Conservation (phyloP, 2,797 vertebrate species). For the Dermochelys coriacea region DNA sequence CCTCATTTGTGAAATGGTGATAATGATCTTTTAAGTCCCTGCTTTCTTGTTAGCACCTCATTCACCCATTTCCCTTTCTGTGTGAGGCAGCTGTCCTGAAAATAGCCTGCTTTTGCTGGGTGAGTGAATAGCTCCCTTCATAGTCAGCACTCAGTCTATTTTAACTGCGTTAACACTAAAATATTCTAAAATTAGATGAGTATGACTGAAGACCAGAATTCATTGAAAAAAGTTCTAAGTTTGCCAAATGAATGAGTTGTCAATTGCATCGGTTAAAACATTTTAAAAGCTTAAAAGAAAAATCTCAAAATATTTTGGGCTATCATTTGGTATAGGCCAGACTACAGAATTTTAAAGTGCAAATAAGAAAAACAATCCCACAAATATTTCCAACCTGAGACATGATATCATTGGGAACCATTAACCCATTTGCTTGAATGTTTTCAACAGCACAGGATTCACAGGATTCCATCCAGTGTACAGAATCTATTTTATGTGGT, state of each 20-base stretch:
- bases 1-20: background rate
- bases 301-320: background rate
- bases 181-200: conserved; percentile 24
- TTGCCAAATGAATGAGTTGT: background rate
- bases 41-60: conserved; percentile 14
- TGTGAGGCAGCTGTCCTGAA: conserved; percentile 42
- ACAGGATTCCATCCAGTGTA: conserved; percentile 1
- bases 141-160: conserved; percentile 25
- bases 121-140: conserved; percentile 48
- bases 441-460: background rate
- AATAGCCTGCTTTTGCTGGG: background rate
- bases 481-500: background rate
- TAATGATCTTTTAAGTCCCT: background rate
- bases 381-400: conserved; percentile 14
- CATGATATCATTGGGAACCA: background rate
- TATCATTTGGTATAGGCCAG: background rate
- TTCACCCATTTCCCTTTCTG: conserved; percentile 27
- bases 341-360: background rate
- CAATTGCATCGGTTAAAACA: background rate
- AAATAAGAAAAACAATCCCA: background rate
- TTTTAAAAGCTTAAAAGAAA: background rate
- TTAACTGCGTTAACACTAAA: conserved; percentile 10
- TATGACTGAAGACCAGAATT: conserved; percentile 25
- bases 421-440: background rate
- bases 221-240: conserved; percentile 15